These are phyloP conservation scores for Leptatherina wallacei DNA, from an alignment of 2,797 vertebrate species.

Conservation along the genomic window DNA sequence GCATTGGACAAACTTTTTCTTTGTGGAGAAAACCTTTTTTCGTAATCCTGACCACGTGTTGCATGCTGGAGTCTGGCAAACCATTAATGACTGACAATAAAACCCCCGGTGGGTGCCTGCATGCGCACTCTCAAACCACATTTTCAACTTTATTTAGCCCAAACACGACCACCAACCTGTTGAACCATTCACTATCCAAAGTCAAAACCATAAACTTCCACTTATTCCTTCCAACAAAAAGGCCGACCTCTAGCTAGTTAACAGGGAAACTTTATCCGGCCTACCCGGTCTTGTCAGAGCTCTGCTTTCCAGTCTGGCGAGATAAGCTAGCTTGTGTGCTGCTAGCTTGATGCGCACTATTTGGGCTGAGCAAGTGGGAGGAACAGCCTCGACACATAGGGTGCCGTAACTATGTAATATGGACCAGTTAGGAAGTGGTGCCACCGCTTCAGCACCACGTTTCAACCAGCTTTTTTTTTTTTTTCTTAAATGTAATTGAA, in stretches of 20 bases:
- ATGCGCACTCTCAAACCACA: not conserved
- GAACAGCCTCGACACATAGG: slow-evolving; percentile 27
- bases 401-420: slow-evolving; percentile 26
- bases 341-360: slow-evolving; percentile 68
- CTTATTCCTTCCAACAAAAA: not conserved
- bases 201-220: not conserved
- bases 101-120: not conserved
- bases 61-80: slow-evolving; percentile 52
- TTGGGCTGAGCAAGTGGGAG: slow-evolving; percentile 52
- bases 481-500: not conserved
- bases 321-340: slow-evolving; percentile 49
- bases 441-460: not conserved
- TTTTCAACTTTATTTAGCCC: slow-evolving; percentile 1
- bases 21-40: slow-evolving; percentile 10
- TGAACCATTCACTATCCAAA: not conserved
- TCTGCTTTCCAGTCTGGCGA: slow-evolving; percentile 26
- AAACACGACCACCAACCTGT: slow-evolving; percentile 5
- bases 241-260: not conserved
- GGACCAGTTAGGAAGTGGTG: slow-evolving; percentile 37
- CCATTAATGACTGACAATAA: slow-evolving; percentile 44
- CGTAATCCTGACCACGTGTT: slow-evolving; percentile 76
- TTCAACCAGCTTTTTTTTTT: not conserved
- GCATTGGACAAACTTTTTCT: not conserved
- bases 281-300: slow-evolving; percentile 28
- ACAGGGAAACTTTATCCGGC: slow-evolving; percentile 63